A percentile compares a stretch with the other conserved stretches of the same genome.
Conservation (phyloP, 2,797 vertebrate species). For the Knipowitschia caucasica region DNA sequence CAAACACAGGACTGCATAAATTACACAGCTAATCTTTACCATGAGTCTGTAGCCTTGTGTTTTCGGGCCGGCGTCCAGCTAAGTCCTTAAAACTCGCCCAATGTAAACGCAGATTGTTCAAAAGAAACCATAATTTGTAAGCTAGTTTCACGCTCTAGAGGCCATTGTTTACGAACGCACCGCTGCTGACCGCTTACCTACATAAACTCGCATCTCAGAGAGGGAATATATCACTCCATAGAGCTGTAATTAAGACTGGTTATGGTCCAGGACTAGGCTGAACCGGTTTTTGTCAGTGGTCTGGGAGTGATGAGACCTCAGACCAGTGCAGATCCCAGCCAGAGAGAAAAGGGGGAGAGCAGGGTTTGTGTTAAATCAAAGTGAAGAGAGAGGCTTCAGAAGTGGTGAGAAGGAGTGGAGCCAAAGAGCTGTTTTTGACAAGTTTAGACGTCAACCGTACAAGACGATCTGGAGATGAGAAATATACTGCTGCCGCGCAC, state of each 20-base stretch:
- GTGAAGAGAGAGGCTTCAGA: not conserved
- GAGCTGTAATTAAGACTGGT: not conserved
- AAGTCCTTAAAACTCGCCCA: not conserved
- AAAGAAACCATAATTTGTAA: conserved; percentile 9
- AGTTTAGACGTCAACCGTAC: not conserved
- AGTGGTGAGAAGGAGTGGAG: not conserved
- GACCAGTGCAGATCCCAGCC: not conserved
- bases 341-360: not conserved
- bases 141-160: not conserved
- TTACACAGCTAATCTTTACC: not conserved
- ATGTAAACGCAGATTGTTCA: not conserved
- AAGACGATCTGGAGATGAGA: too few species aligned
- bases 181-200: not conserved
- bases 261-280: not conserved
- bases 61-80: not conserved
- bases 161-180: not conserved
- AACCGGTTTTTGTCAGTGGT: conserved; percentile 1
- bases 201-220: not conserved
- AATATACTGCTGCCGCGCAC: too few species aligned
- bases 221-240: not conserved
- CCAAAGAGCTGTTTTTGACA: not conserved
- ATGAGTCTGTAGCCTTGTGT: not conserved
- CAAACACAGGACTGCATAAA: not conserved
- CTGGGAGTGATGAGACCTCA: conserved; percentile 18
- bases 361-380: not conserved